Conservation (phyloP, 1,140 invertebrate genomes). For the Drosophila nannoptera region DNA sequence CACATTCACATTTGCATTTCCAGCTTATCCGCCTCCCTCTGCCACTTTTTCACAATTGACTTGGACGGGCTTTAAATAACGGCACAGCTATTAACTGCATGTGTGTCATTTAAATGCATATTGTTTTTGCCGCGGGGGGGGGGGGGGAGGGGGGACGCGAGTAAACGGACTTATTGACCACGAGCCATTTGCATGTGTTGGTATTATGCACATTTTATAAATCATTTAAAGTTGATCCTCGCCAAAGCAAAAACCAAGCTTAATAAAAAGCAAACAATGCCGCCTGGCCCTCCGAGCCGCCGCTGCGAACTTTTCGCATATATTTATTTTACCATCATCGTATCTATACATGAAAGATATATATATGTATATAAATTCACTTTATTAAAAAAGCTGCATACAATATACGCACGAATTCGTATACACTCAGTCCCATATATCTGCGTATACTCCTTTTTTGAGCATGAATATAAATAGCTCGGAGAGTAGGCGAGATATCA, state of each 20-base stretch:
- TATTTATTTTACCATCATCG: slow-evolving; percentile 4
- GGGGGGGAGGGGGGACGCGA: neutral
- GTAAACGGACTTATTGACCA: slow-evolving; percentile 26
- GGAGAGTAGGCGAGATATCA: neutral
- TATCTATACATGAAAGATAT: neutral
- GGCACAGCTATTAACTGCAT: slow-evolving; percentile 43
- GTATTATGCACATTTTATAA: slow-evolving; percentile 31
- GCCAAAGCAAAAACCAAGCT: neutral
- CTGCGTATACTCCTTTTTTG: neutral
- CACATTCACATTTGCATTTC: too few relatives aligned
- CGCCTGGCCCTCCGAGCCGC: neutral
- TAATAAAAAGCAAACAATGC: neutral
- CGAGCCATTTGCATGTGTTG: slow-evolving; percentile 19
- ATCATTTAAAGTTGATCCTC: slow-evolving; percentile 23
- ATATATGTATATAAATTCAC: neutral
- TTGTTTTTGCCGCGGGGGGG: slow-evolving; percentile 22
- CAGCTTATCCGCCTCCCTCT: neutral
- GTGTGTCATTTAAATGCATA: slow-evolving; percentile 43
- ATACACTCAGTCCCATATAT: too few relatives aligned
- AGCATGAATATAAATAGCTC: slow-evolving; percentile 5
- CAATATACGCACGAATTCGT: too few relatives aligned
- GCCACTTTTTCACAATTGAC: neutral
- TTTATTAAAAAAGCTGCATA: slow-evolving; percentile 4
- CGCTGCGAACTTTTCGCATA: neutral
- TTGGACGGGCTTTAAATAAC: slow-evolving; percentile 38